Evolutionary conservation across 2,113 vertebrate genomes (phyloP), one percentile per base, ranked within the genome.

Genomic region (Pollachius pollachius): DNA sequence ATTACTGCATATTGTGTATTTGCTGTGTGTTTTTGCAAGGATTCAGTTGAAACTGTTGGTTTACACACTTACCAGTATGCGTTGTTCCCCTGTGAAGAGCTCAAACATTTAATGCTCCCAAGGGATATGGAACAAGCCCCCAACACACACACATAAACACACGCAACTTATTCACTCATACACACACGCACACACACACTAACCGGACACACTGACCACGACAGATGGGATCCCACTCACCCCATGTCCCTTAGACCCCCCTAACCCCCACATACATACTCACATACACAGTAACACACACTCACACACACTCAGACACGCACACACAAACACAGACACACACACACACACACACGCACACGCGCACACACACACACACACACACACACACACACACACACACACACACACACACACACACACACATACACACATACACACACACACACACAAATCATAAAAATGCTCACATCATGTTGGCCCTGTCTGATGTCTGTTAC

Each of bases 261-360:
- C 17, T 18, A 18, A 60, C 58, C 17, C 18, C 19, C 11, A 62
- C 60, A 25, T 5, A 62, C 23, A 61, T 12, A 61, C 19, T 21
- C 59, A 61, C 59, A 60, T 18, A 60, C 58, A n/a, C n/a, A n/a
- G n/a, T n/a, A n/a, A 60, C 17, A 60, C 58, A 60, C 58, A 60
- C 58, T 21, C 58, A 60, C 58, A 60, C 58, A 60, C 58, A 60
- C 58, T 21, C 58, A 60, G n/a, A 60, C 58, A 60, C 58, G 15
- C 59, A 61, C 19, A 62, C 60, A 62, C 19, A 62, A 21, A 62
- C 21, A 21, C 19, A 23, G 21, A 62, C 19, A 25, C 18, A 62
- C 60, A 25, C 12, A 25, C 60, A 23, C 23, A n/a, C n/a, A n/a
- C n/a, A n/a, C n/a, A n/a, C n/a, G n/a, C n/a, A n/a, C n/a, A n/a